phyloP scores from a whole-genome alignment of 1,140 invertebrate species.

The Brachionus paranguensis region DNA sequence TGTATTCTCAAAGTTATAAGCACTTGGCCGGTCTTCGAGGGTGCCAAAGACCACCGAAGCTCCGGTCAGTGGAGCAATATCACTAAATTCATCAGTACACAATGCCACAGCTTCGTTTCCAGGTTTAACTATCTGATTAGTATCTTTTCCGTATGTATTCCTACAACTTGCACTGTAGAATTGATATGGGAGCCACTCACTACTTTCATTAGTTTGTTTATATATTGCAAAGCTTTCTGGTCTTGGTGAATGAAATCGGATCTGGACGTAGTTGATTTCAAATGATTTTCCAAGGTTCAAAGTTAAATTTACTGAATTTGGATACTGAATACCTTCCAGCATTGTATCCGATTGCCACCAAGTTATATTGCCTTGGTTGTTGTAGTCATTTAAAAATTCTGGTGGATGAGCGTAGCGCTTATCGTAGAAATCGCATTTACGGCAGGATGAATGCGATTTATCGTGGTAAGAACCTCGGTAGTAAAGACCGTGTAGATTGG shows the following conservation, averaged over 20 bases:
- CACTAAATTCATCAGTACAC: slow-evolving; percentile 91
- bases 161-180: slow-evolving; percentile 69
- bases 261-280: slow-evolving; percentile 88
- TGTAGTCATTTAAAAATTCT: slow-evolving; percentile 77
- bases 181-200: slow-evolving; percentile 66
- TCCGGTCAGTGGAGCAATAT: slow-evolving; percentile 87
- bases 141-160: slow-evolving; percentile 80
- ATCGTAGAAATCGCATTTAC: slow-evolving; percentile 57
- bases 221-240: slow-evolving; percentile 73
- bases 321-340: slow-evolving; percentile 80
- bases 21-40: slow-evolving; percentile 83
- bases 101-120: slow-evolving; percentile 57
- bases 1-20: slow-evolving; percentile 81
- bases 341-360: slow-evolving; percentile 99
- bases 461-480: not conserved
- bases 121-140: slow-evolving; percentile 60
- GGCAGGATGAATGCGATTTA: slow-evolving; percentile 45
- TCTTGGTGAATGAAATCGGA: slow-evolving; percentile 85
- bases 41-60: slow-evolving; percentile 93
- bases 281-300: slow-evolving; percentile 90
- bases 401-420: slow-evolving; percentile 65
- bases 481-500: slow-evolving; percentile 46
- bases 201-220: slow-evolving; percentile 91
- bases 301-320: slow-evolving; percentile 83
- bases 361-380: slow-evolving; percentile 66